Evolutionary conservation across 64 coral and sea anemone genomes (phyloP).

Genomic region (Stichodactyla helianthus): DNA sequence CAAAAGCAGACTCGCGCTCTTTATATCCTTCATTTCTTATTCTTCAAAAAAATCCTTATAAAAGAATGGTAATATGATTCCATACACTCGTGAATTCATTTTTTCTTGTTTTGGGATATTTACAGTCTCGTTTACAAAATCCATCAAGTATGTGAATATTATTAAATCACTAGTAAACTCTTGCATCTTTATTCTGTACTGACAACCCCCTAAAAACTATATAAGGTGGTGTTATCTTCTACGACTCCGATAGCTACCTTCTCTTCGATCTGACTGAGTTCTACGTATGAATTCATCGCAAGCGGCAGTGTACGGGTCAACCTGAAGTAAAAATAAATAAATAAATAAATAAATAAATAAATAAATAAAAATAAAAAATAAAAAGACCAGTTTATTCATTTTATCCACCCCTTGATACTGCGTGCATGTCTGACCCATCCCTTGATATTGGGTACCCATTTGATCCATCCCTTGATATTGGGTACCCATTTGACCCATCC

Average conservation of each 20-base stretch:
- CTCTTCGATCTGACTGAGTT: conserved; percentile 45
- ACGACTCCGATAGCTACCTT: conserved; percentile 25
- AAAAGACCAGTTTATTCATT: too few relatives aligned
- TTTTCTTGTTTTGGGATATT: neutral
- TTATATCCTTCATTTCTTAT: neutral
- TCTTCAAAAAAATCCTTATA: neutral
- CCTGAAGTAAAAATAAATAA: conserved; percentile 10
- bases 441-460: neutral
- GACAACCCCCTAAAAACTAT: neutral
- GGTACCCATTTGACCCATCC: neutral
- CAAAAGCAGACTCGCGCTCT: neutral
- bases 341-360: too few relatives aligned
- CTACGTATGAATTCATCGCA: conserved; percentile 56
- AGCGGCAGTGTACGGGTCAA: conserved; percentile 50
- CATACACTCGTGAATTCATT: neutral
- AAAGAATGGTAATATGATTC: neutral
- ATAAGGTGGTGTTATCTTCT: conserved; percentile 11
- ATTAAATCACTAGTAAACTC: neutral
- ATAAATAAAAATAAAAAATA: too few relatives aligned
- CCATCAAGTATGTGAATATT: neutral
- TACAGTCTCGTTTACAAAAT: neutral
- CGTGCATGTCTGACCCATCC: too few relatives aligned
- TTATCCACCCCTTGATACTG: too few relatives aligned
- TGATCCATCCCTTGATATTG: neutral
- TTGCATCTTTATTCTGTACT: neutral